Evolutionary conservation across 2,888 invertebrate species (phyloP).

Genomic region (Dasysyrphus tricinctus): DNA sequence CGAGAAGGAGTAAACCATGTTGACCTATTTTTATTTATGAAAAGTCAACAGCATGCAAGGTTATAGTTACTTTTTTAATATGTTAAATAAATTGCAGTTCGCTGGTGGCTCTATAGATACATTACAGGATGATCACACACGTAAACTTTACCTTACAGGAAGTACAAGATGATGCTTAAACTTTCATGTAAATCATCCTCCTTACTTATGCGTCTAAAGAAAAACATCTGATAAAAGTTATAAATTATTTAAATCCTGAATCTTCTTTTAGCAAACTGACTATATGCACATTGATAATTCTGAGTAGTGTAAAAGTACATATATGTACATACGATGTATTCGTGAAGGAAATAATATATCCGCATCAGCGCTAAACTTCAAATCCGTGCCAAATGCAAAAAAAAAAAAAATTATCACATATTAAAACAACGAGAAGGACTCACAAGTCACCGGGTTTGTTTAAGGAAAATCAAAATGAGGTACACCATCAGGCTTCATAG

Average conservation of each 20-base stretch:
- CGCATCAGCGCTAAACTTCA: conserved; percentile 58
- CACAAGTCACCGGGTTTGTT: neutral
- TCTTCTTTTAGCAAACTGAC: conserved; percentile 29
- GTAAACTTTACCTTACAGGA: neutral
- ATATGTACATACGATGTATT: neutral
- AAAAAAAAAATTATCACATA: conserved; percentile 22
- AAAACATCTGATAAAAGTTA: conserved; percentile 48
- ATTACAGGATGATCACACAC: conserved; percentile 7
- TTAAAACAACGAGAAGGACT: conserved; percentile 53
- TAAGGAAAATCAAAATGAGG: conserved; percentile 3
- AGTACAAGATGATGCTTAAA: conserved; percentile 23
- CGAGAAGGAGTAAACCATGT: neutral
- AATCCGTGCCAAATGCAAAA: conserved; percentile 70
- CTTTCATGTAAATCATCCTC: conserved; percentile 38
- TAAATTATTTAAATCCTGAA: conserved; percentile 71
- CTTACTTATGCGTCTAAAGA: neutral
- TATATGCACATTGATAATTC: conserved; percentile 8
- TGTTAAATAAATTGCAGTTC: conserved; percentile 29
- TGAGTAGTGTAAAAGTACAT: neutral
- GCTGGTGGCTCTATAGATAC: neutral
- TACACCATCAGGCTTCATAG: neutral
- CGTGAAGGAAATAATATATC: conserved; percentile 35
- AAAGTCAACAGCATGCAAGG: conserved; percentile 50
- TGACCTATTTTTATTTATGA: conserved; percentile 8
- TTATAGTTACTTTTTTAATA: conserved; percentile 44